Conservation (phyloP, 2,797 vertebrate genomes). For the Acomys russatus region DNA sequence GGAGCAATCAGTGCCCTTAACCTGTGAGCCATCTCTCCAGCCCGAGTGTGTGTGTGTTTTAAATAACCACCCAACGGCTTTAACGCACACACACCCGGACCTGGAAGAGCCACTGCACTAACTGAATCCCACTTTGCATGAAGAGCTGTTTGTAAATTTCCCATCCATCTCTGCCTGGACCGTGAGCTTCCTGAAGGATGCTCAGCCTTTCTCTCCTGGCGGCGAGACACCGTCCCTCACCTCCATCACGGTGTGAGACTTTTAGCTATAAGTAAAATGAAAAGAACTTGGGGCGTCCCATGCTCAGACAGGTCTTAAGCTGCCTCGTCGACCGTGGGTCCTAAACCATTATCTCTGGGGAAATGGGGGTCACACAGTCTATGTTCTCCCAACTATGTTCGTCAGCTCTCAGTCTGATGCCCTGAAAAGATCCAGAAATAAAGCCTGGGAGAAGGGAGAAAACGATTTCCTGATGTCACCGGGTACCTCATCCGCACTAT, state of each 20-base stretch:
- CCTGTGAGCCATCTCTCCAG: no score
- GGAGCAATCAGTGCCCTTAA: no score
- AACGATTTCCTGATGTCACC: not conserved
- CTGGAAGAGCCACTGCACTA: not conserved
- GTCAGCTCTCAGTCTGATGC: not conserved
- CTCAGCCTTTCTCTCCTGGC: no score
- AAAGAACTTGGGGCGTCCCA: not conserved
- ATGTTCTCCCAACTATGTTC: not conserved
- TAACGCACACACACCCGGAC: not conserved
- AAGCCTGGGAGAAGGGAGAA: not conserved
- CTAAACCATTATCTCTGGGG: not conserved
- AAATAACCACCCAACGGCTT: not conserved
- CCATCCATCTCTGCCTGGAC: not conserved
- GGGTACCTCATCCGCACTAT: not conserved
- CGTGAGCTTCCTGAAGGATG: not conserved
- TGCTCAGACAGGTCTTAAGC: not conserved
- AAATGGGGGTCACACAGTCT: not conserved
- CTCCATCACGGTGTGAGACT: not conserved
- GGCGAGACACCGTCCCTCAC: not conserved
- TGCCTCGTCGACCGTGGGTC: not conserved
- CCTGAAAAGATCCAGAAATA: not conserved
- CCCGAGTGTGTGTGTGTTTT: not conserved
- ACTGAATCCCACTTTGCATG: not conserved
- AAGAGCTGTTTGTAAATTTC: not conserved
- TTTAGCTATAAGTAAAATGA: not conserved